Percentiles rank a stretch among this genome's conserved stretches.
Conservation (phyloP, 1,140 invertebrate genomes). For the Holcopasites calliopsidis region DNA sequence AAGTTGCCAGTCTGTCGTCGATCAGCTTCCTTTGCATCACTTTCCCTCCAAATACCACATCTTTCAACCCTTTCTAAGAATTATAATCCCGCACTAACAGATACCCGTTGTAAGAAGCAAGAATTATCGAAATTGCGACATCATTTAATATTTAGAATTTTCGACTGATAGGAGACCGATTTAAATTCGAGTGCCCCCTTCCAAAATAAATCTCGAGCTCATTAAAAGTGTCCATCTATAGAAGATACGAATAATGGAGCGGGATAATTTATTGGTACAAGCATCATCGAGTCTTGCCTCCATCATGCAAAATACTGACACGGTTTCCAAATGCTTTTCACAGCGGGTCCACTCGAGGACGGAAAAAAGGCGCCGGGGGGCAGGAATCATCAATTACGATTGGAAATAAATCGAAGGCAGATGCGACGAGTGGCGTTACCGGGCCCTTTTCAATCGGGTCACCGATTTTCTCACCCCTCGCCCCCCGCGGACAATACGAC, state of each 20-base stretch:
- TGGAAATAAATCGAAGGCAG: constrained; percentile 78
- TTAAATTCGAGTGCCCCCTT: neutral
- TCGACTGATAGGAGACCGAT: no score
- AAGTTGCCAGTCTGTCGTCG: neutral
- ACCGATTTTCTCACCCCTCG: constrained; percentile 58
- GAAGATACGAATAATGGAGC: neutral
- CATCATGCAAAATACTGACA: constrained; percentile 58
- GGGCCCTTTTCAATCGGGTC: constrained; percentile 64
- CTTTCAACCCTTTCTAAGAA: no score
- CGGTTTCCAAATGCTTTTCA: neutral
- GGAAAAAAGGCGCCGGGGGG: constrained; percentile 32
- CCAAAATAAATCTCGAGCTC: neutral
- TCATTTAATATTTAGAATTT: no score
- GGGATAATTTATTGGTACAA: constrained; percentile 37
- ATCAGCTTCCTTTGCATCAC: neutral
- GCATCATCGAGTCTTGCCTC: constrained; percentile 42
- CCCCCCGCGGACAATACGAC: constrained; percentile 69
- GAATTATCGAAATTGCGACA: no score
- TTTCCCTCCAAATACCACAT: neutral
- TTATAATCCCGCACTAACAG: no score
- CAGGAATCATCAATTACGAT: constrained; percentile 77
- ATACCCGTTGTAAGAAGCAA: no score
- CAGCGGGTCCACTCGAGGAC: constrained; percentile 34
- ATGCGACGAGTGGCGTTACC: constrained; percentile 73
- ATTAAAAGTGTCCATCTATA: no score